Evolutionary conservation across 2,797 vertebrate genomes (phyloP), one percentile per base, ranked within the genome.

Genomic region (Melanogrammus aeglefinus): DNA sequence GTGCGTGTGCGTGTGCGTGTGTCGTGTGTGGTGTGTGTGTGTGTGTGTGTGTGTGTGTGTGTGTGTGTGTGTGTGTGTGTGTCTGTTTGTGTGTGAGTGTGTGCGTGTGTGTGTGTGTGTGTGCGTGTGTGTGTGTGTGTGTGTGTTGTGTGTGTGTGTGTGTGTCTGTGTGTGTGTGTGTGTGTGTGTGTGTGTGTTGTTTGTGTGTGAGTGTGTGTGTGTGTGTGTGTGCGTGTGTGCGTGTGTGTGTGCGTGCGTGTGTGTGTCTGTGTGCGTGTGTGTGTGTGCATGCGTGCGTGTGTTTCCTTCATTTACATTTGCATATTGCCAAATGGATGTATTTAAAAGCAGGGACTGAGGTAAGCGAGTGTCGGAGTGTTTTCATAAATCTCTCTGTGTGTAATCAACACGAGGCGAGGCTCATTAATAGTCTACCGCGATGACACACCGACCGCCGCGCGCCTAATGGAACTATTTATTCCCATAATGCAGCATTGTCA

Each of bases 391-490:
- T 92, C 63, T 69, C 0, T 10, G 8, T 86, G 81, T 93, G 92
- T 94, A 92, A 94, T 95, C 92, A 94, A 92, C 91, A 84, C 77
- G 44, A 88, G 91, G 87, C 90, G 75, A 83, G 86, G 92, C 87
- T 90, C 92, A 93, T 92, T 93, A 95, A 94, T 94, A 95, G 81
- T 80, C 88, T 89, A 90, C 85, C 91, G 93, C 89, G 92, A 92
- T 91, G 91, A 92, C 89, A 90, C 63, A 27, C 57, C 63, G 57
- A 90, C 89, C 91, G 94, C 94, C 94, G 94, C 92, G 93, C 76
- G 6, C 87, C 88, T 95, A 94, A 96, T 95, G 94, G 92, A 95
- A 94, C 92, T 41, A 95, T 95, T 95, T 96, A 94, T 96, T 95
- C 95, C 91, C 88, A 93, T 95, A 91, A 94, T 94, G 92, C 92